A percentile compares a stretch with the other conserved stretches of the same genome.
phyloP scores from a whole-genome alignment of 2,888 invertebrate genomes.

The Archips crataeganus region DNA sequence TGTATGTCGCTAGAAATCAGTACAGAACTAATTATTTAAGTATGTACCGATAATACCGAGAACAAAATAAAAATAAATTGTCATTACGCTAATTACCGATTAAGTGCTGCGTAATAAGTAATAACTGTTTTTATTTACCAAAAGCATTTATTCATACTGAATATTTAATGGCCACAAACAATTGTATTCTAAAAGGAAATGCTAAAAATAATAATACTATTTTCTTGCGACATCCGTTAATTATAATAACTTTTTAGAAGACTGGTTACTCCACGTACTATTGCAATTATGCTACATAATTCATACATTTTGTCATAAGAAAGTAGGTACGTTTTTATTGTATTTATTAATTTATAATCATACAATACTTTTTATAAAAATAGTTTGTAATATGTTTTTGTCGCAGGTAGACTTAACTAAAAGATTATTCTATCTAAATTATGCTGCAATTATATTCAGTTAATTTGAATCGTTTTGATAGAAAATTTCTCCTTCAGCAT shows the following conservation, averaged over 20 bases:
- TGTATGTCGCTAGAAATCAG: slow-evolving; percentile 37
- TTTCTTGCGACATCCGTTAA: slow-evolving; percentile 36
- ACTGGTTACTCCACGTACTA: slow-evolving; percentile 46
- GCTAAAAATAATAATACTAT: background rate
- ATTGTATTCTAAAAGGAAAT: background rate
- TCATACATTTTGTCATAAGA: slow-evolving; percentile 38
- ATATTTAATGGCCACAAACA: background rate
- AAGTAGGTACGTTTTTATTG: slow-evolving; percentile 38
- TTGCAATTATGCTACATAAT: slow-evolving; percentile 38
- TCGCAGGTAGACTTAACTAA: slow-evolving; percentile 38
- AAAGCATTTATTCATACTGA: background rate
- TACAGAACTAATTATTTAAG: background rate
- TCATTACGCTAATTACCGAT: no score
- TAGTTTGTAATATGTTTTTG: slow-evolving; percentile 21
- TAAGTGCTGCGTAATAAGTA: no score
- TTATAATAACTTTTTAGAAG: slow-evolving; percentile 44
- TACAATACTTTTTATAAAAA: slow-evolving; percentile 23
- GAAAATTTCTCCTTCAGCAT: background rate
- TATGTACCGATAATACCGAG: background rate
- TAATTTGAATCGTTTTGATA: slow-evolving; percentile 10
- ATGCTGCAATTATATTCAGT: slow-evolving; percentile 18
- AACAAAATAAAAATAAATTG: background rate
- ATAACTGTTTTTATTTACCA: no score
- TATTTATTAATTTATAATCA: slow-evolving; percentile 42
- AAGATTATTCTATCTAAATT: slow-evolving; percentile 19